Evolutionary conservation across 2,113 vertebrate genomes (phyloP).

Genomic region (Notarius lentiginosus): DNA sequence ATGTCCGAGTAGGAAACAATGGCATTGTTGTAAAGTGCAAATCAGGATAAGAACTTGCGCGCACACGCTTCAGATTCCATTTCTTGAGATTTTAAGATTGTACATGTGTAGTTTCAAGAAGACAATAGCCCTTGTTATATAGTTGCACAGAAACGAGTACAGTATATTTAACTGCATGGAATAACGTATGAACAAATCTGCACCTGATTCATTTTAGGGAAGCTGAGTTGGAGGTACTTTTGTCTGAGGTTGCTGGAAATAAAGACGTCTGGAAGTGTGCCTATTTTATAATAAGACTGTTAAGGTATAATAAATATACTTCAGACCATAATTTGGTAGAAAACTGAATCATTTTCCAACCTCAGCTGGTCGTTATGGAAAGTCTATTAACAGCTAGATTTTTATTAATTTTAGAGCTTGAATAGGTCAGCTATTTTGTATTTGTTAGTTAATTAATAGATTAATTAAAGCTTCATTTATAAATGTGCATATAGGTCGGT

Average conservation of each 20-base stretch:
- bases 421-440: not conserved
- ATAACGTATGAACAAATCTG: not conserved
- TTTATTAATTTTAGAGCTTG: not conserved
- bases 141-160: not conserved
- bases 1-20: constrained; percentile 28
- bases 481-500: not conserved
- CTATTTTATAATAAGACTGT: not conserved
- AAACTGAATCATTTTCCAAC: not conserved
- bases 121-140: not conserved
- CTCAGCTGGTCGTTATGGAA: not conserved
- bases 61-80: not conserved
- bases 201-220: constrained; percentile 1
- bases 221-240: not conserved
- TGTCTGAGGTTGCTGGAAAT: not conserved
- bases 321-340: not conserved
- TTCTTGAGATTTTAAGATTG: not conserved
- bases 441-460: not conserved
- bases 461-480: not conserved
- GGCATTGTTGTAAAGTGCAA: not conserved
- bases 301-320: too few relatives aligned
- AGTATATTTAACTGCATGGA: not conserved
- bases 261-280: not conserved
- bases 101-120: not conserved
- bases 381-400: not conserved
- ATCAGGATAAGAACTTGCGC: not conserved